Evolutionary conservation across 1,140 invertebrate species (phyloP).

Genomic region (Asbolus verrucosus): DNA sequence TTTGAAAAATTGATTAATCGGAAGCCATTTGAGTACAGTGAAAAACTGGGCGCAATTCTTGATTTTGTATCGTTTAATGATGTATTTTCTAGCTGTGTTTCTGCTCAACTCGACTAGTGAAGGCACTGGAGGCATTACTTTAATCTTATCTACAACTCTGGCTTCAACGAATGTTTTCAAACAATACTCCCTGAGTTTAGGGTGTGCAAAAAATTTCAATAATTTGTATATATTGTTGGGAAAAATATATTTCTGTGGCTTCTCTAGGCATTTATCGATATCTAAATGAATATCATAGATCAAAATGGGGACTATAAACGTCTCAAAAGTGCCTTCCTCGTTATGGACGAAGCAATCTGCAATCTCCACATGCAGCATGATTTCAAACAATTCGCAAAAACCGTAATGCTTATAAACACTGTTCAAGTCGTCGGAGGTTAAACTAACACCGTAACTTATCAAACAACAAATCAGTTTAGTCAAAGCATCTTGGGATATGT

Average conservation of each 20-base stretch:
- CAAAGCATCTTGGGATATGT: background rate
- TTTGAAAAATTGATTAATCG: background rate
- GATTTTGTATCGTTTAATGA: background rate
- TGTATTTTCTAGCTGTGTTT: slow-evolving; percentile 1
- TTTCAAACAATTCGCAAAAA: background rate
- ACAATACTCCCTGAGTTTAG: too few species aligned
- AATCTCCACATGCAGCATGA: background rate
- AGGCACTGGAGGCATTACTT: background rate
- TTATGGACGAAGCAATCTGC: background rate
- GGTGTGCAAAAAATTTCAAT: too few species aligned
- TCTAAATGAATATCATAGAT: too few species aligned
- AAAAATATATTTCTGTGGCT: too few species aligned
- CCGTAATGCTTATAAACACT: background rate
- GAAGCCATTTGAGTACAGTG: background rate
- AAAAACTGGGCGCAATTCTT: background rate
- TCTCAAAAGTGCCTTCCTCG: too few species aligned
- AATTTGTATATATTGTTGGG: too few species aligned
- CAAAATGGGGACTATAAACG: too few species aligned
- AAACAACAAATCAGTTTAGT: background rate
- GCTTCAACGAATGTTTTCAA: too few species aligned
- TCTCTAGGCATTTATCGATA: too few species aligned
- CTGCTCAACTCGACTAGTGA: background rate
- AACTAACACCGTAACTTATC: background rate
- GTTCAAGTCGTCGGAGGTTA: background rate
- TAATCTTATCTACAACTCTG: background rate